Evolutionary conservation across 2,888 invertebrate species (phyloP).

Genomic region (Noctua janthe): DNA sequence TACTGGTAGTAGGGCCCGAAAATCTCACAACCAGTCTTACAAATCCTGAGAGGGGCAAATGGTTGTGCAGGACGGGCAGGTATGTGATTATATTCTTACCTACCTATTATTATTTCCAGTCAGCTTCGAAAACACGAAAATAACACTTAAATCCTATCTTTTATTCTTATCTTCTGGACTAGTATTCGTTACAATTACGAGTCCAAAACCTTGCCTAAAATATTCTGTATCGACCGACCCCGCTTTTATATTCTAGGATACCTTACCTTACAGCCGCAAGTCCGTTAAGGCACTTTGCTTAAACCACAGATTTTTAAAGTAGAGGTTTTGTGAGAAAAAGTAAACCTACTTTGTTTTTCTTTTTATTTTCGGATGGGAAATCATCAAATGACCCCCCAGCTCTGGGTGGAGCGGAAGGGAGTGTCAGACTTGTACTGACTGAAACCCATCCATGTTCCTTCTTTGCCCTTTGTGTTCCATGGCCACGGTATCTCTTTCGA

Average conservation of each 20-base stretch:
- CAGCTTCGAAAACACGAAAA: neutral
- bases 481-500: too few relatives aligned
- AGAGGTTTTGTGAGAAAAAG: neutral
- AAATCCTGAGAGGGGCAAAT: too few relatives aligned
- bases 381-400: too few relatives aligned
- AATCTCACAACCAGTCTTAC: neutral
- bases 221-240: slow-evolving; percentile 51
- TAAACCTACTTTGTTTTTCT: neutral
- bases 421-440: too few relatives aligned
- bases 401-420: too few relatives aligned
- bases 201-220: slow-evolving; percentile 27
- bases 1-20: neutral
- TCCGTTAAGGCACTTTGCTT: slow-evolving; percentile 28
- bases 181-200: slow-evolving; percentile 33
- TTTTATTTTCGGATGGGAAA: too few relatives aligned
- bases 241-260: slow-evolving; percentile 35
- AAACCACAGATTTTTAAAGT: neutral
- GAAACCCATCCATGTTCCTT: too few relatives aligned
- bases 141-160: neutral
- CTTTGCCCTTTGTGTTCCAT: too few relatives aligned
- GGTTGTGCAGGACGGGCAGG: too few relatives aligned
- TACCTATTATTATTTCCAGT: neutral
- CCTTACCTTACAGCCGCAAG: neutral
- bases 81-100: neutral
- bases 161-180: neutral